These are phyloP conservation scores for Siniperca obscura DNA, from an alignment of 2,797 vertebrate genomes.

Conservation along the genomic window DNA sequence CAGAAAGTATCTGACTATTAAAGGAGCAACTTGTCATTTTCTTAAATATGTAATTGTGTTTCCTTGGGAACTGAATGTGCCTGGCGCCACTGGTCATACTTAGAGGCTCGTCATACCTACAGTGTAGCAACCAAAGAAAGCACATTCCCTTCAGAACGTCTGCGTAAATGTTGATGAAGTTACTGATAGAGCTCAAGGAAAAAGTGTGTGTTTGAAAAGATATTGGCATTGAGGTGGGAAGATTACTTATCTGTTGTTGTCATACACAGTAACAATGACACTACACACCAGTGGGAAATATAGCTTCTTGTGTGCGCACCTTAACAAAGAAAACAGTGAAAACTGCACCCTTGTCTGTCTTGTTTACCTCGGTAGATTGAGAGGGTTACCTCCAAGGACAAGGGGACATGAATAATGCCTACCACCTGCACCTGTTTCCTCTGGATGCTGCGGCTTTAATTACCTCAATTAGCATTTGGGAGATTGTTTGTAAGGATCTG, in stretches of 20 bases:
- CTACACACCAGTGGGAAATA: conserved; percentile 72
- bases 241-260: conserved; percentile 70
- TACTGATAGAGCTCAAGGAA: conserved; percentile 55
- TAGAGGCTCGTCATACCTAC: conserved; percentile 17
- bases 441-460: conserved; percentile 85
- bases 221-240: conserved; percentile 50
- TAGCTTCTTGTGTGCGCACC: conserved; percentile 70
- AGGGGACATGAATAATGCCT: conserved; percentile 85
- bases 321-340: conserved; percentile 76
- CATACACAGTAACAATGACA: conserved; percentile 56
- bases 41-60: conserved; percentile 49
- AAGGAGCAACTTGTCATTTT: conserved; percentile 46
- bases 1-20: conserved; percentile 47
- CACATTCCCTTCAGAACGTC: conserved; percentile 25
- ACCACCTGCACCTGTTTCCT: conserved; percentile 86
- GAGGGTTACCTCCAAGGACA: conserved; percentile 86
- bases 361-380: conserved; percentile 82
- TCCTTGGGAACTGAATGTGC: conserved; percentile 49
- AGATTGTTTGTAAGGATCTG: conserved; percentile 85
- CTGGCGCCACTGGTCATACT: conserved; percentile 22
- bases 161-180: conserved; percentile 46
- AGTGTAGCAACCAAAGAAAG: conserved; percentile 23
- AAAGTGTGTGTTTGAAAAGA: conserved; percentile 53
- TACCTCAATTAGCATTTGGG: conserved; percentile 88
- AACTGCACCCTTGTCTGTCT: conserved; percentile 78